Evolutionary conservation across 2,888 invertebrate genomes (phyloP), one percentile per base, ranked within the genome.

Genomic region (Cephus runcator): DNA sequence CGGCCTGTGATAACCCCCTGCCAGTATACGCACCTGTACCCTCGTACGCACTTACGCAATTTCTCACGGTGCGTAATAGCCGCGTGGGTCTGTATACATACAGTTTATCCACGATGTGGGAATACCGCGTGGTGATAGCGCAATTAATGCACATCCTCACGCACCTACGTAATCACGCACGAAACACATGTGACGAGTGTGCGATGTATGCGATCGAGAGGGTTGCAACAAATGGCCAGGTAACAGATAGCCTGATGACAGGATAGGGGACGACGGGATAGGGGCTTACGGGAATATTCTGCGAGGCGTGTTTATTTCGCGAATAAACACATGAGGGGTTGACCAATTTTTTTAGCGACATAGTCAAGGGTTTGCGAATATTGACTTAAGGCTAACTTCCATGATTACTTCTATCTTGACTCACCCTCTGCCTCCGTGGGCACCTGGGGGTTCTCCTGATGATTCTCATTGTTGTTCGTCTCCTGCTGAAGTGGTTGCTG

Each of bases 211-310:
- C 69, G 15, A 1, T 69, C 30, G 69, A 33, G 69, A 69, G 69
- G 31, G 80, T 76, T 86, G 86, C 87, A 83, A 79, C 81, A 82
- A 90, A 90, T 90, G 83, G 87, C 81, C 83, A 84, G 88, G 86
- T 88, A 86, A 90, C 87, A 81, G 88, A 85, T 83, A 83, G 82
- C 79, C 81, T 86, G 88, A 90, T 90, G 87, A 90, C 89, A 88
- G 87, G 80, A 86, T 35, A 35, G 35, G 35, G 35, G 12, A 12
- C 12, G 35, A 35, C 83, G 81, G 85, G 79, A 80, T 76, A 81
- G 80, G 83, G 77, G 69, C 15, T 30, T 4, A 15, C 40, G 4
- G 15, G 1, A 15, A 40, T 15, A 6, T 6, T 40, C 40, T 15
- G 6, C 6, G 4, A 40, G 4, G 15, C 40, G 15, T 40, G 40